Evolutionary conservation across 2,797 vertebrate species (phyloP).

Genomic region (Neosalanx taihuensis): DNA sequence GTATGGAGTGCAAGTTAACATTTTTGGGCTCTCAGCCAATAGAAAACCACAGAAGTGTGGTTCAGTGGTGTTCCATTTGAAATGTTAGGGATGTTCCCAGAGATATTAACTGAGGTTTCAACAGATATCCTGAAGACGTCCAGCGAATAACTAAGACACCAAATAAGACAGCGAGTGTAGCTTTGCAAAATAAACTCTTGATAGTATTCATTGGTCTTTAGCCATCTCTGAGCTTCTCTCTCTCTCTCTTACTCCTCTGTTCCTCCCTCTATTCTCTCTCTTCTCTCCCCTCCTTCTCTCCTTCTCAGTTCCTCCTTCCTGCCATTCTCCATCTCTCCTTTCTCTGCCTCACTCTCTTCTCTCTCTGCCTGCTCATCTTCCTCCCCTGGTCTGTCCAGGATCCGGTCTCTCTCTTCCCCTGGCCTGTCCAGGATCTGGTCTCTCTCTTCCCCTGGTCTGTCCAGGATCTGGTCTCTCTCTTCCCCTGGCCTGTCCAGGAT

Average conservation of each 20-base stretch:
- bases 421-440: no score
- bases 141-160: background rate
- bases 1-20: conserved; percentile 1
- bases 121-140: background rate
- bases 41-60: background rate
- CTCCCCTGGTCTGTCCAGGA: no score
- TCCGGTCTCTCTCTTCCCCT: no score
- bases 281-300: background rate
- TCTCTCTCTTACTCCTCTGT: background rate
- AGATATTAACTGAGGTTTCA: background rate
- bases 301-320: background rate
- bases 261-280: conserved; percentile 1
- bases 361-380: background rate
- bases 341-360: background rate
- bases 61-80: conserved; percentile 1
- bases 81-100: background rate
- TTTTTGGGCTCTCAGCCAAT: conserved; percentile 5
- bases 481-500: no score
- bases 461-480: no score
- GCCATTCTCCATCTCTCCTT: background rate
- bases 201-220: background rate
- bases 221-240: background rate
- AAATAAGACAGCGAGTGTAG: background rate
- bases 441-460: no score
- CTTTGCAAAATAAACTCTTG: background rate